Evolutionary conservation across 1,140 invertebrate species (phyloP), one percentile per base, ranked within the genome.

Genomic region (Eueides isabella): DNA sequence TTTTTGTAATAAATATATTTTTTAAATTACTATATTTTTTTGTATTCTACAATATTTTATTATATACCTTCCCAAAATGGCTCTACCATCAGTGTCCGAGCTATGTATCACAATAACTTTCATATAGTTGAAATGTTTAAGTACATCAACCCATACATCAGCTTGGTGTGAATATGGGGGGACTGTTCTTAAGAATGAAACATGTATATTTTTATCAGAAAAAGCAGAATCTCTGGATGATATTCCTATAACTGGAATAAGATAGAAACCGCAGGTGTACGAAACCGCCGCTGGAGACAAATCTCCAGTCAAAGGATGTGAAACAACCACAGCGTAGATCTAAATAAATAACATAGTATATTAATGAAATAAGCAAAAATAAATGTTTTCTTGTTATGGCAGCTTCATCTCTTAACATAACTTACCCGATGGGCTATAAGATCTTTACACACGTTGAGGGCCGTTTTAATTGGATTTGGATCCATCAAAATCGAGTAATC

Each of bases 161-260:
- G 98, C 98, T 92, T 99, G 98, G 90, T 99, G 98, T 16, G 98
- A 99, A 90, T 98, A 99, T 0, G 99, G 98, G 4, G 99, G 98
- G 23, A 99, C 98, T 0, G 98, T 99, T 23, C 99, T 95, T 82
- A 99, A 93, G 92, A 99, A 99, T 23, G 98, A 99, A 33, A 98
- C 97, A 89, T 99, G 99, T 78, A 99, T 98, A 91, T 99, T 99
- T 96, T 99, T 99, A 93, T 99, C 98, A 30, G 98, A 99, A 93
- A 99, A 99, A 12, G 98, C 97, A 29, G 98, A 98, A 89, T 99
- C 98, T 82, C 99, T 95, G 1, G 98, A 99, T 30, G 98, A 99
- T 85, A 99, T 99, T 5, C 98, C 98, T 83, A 99, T 99, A 31
- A 99, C 98, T 30, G 99, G 99, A 80, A 99, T 99, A 80, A 99